Base-by-base conservation (phyloP, 2,888 invertebrate species). In the Brachyptera putata region DNA sequence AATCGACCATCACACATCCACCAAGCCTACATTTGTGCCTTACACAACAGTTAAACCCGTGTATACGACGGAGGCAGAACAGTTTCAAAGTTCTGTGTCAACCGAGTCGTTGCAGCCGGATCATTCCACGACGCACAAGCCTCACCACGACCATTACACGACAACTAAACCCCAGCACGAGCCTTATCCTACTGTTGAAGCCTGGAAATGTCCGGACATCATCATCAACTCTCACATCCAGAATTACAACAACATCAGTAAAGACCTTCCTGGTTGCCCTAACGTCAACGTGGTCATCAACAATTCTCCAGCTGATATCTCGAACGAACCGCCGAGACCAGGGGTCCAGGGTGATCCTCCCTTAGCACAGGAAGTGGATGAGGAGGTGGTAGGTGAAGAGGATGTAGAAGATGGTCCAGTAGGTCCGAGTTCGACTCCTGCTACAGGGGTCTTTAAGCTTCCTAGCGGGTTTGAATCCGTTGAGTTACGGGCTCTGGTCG, bases 261-360 rank as follows among this genome's bases (percentile, higher is more conserved):
- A 77, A 49, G 84, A 85, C 70, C n/a, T n/a, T n/a, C 81, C 82
- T 67, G 84, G 80, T 3, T 87, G 87, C 67, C 83, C 84, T 0
- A 86, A 86, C 74, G 73, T 86, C 62, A 86, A 84, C 69, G 82
- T 87, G 60, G 82, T 85, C 14, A 82, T 87, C 1, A 86, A 86
- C 65, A 53, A 53, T 34, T n/a, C n/a, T n/a, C n/a, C n/a, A n/a
- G n/a, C n/a, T n/a, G n/a, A n/a, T n/a, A n/a, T n/a, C n/a, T n/a
- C n/a, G n/a, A n/a, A n/a, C n/a, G n/a, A n/a, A n/a, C n/a, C n/a
- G n/a, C n/a, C n/a, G n/a, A n/a, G n/a, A n/a, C n/a, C n/a, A n/a
- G 16, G 13, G 16, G 22, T 36, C 13, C 43, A 43, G 18, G 43
- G 43, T 3, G 43, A 43, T 11, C 18, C 14, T 16, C 43, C 43